These are phyloP conservation scores for Pocillopora verrucosa DNA, from an alignment of 64 coral and sea anemone species.

Conservation along the genomic window DNA sequence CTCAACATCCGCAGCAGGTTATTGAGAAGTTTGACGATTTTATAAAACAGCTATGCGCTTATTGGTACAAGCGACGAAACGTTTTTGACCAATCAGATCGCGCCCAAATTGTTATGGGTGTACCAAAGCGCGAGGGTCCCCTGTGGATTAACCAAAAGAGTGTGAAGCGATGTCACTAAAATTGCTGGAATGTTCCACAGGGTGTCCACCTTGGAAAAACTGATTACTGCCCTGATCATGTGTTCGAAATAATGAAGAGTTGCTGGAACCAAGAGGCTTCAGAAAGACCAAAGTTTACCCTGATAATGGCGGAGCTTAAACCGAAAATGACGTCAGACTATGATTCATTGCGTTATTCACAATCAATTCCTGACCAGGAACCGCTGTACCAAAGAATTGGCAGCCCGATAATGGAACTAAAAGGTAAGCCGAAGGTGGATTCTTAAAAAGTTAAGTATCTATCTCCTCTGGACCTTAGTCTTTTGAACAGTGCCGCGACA, in stretches of 20 bases:
- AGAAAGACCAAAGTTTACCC: conserved; percentile 72
- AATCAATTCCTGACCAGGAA: conserved; percentile 27
- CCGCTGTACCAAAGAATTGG: conserved; percentile 47
- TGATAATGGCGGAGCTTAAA: conserved; percentile 65
- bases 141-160: no score
- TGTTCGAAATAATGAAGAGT: conserved; percentile 89
- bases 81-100: no score
- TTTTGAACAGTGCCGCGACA: no score
- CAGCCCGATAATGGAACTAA: background rate
- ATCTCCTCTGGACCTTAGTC: no score
- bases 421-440: conserved; percentile 8
- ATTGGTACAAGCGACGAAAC: no score
- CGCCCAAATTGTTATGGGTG: no score
- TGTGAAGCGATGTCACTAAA: no score
- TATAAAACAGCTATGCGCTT: no score
- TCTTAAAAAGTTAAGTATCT: no score
- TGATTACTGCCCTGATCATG: conserved; percentile 76
- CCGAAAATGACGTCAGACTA: conserved; percentile 45
- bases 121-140: background rate
- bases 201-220: conserved; percentile 90
- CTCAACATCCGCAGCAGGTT: no score
- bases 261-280: conserved; percentile 84
- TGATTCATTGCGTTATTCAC: background rate
- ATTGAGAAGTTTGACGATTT: no score
- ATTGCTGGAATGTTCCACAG: conserved; percentile 3